Conservation (phyloP, 2,888 invertebrate genomes). For the Danaus chrysippus region DNA sequence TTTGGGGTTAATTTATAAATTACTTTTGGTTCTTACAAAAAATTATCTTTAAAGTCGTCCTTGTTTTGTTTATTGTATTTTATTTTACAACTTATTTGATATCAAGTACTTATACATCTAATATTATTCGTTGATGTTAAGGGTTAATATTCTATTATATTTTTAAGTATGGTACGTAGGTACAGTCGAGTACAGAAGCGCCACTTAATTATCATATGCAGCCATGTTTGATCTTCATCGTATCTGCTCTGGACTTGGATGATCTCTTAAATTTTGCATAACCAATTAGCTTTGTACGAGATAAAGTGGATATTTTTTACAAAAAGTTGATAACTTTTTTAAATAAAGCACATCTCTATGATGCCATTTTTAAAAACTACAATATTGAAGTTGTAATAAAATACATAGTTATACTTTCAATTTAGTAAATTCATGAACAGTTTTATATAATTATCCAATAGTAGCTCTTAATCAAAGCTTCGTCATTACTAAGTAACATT, state of each 20-base stretch:
- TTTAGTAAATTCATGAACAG: neutral
- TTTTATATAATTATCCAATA: neutral
- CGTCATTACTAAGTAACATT: neutral
- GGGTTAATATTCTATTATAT: constrained; percentile 1
- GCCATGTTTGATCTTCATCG: constrained; percentile 62
- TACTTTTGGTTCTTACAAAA: too few species aligned
- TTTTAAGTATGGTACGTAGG: constrained; percentile 57
- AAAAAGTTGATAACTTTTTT: constrained; percentile 17
- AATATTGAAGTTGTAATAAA: neutral
- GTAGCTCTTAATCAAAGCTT: too few species aligned
- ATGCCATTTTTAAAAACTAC: too few species aligned
- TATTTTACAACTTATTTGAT: too few species aligned
- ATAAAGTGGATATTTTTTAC: constrained; percentile 55
- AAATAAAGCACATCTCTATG: neutral
- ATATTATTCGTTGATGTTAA: constrained; percentile 1
- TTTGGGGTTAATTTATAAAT: neutral
- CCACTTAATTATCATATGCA: constrained; percentile 59
- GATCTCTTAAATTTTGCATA: constrained; percentile 73
- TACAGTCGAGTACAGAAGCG: constrained; percentile 39
- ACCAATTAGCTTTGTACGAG: constrained; percentile 72
- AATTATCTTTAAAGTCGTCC: neutral
- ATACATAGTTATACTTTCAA: neutral
- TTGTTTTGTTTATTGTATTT: neutral
- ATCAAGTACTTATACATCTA: too few species aligned
- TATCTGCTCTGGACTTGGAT: constrained; percentile 67